Evolutionary conservation across 2,797 vertebrate species (phyloP).

Genomic region (Carcharodon carcharias): DNA sequence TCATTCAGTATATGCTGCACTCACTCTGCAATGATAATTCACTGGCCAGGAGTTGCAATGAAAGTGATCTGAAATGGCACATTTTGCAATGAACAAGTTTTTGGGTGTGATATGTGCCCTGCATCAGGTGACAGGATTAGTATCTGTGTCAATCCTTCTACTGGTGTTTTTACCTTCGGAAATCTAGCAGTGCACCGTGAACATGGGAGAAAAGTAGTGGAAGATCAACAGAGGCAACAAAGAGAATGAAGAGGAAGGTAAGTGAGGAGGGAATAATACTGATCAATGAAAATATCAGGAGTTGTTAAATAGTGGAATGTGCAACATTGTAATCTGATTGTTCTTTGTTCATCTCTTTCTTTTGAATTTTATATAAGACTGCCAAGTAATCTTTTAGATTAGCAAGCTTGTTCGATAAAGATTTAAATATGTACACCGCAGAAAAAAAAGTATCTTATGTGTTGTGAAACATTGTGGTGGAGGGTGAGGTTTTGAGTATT

Average conservation of each 20-base stretch:
- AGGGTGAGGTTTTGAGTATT: conserved; percentile 27
- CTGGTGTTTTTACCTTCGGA: neutral
- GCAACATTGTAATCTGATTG: neutral
- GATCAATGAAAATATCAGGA: neutral
- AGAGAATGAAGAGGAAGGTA: neutral
- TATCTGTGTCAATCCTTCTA: neutral
- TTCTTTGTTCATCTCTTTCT: neutral
- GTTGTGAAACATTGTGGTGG: neutral
- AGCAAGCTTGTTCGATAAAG: conserved; percentile 27
- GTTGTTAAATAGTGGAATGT: neutral
- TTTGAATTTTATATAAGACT: conserved; percentile 12
- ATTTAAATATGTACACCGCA: conserved; percentile 1
- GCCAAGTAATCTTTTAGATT: conserved; percentile 31
- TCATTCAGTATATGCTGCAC: neutral
- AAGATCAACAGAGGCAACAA: neutral
- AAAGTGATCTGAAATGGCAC: neutral
- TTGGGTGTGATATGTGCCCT: neutral
- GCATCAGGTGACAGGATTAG: neutral
- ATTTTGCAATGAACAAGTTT: neutral
- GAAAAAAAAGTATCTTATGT: neutral
- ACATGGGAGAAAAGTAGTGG: neutral
- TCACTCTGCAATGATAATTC: neutral
- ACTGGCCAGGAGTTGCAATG: neutral
- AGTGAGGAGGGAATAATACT: neutral
- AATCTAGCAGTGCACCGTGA: neutral